Conservation (phyloP, 2,888 invertebrate genomes). For the Acleris holmiana region DNA sequence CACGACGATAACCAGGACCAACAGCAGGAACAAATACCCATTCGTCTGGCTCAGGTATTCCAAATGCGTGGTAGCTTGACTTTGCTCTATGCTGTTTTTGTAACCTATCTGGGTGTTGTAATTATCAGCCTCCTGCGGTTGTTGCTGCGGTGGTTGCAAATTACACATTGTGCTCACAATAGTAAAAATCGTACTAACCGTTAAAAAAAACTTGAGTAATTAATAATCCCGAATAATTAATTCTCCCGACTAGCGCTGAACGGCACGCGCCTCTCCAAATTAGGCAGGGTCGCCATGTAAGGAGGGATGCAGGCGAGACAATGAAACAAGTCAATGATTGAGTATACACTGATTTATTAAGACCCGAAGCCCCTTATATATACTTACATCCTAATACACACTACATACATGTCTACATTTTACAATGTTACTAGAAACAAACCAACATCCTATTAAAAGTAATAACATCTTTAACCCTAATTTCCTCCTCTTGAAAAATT, state of each 20-base stretch:
- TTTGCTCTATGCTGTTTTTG: neutral
- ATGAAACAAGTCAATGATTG: no score
- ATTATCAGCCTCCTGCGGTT: neutral
- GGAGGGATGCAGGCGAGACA: neutral
- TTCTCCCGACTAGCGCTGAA: neutral
- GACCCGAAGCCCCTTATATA: no score
- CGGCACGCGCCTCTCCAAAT: neutral
- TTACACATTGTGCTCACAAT: neutral
- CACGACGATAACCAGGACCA: neutral
- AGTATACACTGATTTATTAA: no score
- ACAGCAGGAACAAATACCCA: constrained; percentile 8
- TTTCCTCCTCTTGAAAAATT: no score
- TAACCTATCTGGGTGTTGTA: constrained; percentile 1
- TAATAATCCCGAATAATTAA: neutral
- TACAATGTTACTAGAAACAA: no score
- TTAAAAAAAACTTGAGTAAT: neutral
- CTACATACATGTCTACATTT: no score
- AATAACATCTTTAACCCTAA: no score
- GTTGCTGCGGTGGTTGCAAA: neutral
- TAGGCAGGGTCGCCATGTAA: constrained; percentile 7
- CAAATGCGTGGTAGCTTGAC: neutral
- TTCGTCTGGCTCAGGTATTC: constrained; percentile 1
- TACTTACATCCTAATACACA: no score
- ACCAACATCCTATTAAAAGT: no score
- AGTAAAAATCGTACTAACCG: neutral